These are phyloP conservation scores for Scaptomyza tumidula DNA, from an alignment of 2,888 invertebrate species.

Conservation along the genomic window DNA sequence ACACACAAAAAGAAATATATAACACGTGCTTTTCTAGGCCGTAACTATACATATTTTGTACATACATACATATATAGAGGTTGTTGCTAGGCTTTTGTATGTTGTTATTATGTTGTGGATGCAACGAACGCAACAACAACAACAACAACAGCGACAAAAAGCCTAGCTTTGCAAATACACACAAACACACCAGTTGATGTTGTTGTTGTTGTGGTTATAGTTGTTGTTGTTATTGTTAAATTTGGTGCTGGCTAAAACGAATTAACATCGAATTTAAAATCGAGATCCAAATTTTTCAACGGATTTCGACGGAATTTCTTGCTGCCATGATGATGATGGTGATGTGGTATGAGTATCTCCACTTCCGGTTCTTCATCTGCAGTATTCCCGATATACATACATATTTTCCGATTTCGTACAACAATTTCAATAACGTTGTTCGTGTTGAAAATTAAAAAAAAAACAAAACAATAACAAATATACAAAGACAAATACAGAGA, in stretches of 20 bases:
- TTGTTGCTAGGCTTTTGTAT: conserved; percentile 38
- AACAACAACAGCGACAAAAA: conserved; percentile 36
- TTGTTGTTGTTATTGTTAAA: conserved; percentile 46
- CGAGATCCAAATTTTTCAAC: conserved; percentile 82
- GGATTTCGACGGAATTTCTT: conserved; percentile 81
- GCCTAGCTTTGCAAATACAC: conserved; percentile 31
- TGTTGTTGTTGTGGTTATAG: conserved; percentile 35
- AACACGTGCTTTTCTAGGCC: conserved; percentile 52
- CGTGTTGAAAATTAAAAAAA: conserved; percentile 4
- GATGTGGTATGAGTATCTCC: conserved; percentile 81
- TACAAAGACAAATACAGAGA: conserved; percentile 62
- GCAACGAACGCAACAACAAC: conserved; percentile 5
- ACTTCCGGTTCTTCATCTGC: conserved; percentile 76
- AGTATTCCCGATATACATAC: conserved; percentile 22
- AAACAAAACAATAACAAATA: conserved; percentile 8
- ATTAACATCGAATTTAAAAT: conserved; percentile 83
- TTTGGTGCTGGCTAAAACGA: conserved; percentile 80
- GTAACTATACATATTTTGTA: conserved; percentile 25
- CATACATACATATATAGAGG: conserved; percentile 23
- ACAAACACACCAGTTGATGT: conserved; percentile 68
- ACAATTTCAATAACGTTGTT: conserved; percentile 32
- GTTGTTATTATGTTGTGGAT: conserved; percentile 35
- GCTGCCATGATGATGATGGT: conserved; percentile 83
- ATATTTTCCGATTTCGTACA: conserved; percentile 22
- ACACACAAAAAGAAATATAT: conserved; percentile 17